Conservation (phyloP, 2,113 vertebrate genomes). For the Trichomycterus rosablanca region DNA sequence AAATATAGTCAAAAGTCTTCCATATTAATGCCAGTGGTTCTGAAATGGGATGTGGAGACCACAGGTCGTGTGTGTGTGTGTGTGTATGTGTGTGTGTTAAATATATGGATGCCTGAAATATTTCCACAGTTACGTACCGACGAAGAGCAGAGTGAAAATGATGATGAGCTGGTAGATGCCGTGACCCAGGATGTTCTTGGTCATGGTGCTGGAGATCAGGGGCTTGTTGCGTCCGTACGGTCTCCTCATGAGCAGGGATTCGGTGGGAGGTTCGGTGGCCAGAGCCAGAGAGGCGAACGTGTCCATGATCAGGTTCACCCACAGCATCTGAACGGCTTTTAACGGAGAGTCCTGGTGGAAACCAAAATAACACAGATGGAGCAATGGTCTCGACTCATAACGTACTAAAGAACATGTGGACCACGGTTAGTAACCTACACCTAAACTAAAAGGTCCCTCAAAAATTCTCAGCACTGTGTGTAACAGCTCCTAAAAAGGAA, state of each 20-base stretch:
- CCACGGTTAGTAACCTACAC: no score
- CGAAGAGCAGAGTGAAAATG: slow-evolving; percentile 92
- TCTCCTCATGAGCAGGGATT: slow-evolving; percentile 81
- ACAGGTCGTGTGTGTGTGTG: no score
- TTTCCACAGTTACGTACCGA: no score
- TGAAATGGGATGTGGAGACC: no score
- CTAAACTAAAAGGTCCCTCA: no score
- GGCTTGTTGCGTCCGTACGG: slow-evolving; percentile 94
- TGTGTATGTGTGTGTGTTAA: no score
- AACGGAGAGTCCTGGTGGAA: slow-evolving; percentile 83
- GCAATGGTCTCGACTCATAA: no score
- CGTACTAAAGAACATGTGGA: no score
- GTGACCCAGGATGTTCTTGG: slow-evolving; percentile 94
- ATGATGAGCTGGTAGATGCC: slow-evolving; percentile 88
- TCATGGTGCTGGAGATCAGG: slow-evolving; percentile 95
- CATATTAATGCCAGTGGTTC: no score
- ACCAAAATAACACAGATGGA: background rate
- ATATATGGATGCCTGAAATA: no score
- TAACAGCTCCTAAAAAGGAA: slow-evolving; percentile 1
- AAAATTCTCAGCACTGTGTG: background rate
- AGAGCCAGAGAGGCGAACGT: slow-evolving; percentile 91
- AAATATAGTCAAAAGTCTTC: no score
- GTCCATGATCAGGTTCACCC: slow-evolving; percentile 98
- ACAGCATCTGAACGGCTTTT: slow-evolving; percentile 96
- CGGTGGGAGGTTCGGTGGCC: slow-evolving; percentile 90